These are phyloP conservation scores for Alcedo quadribrachys DNA, from an alignment of 2,797 vertebrate genomes.

Conservation along the genomic window DNA sequence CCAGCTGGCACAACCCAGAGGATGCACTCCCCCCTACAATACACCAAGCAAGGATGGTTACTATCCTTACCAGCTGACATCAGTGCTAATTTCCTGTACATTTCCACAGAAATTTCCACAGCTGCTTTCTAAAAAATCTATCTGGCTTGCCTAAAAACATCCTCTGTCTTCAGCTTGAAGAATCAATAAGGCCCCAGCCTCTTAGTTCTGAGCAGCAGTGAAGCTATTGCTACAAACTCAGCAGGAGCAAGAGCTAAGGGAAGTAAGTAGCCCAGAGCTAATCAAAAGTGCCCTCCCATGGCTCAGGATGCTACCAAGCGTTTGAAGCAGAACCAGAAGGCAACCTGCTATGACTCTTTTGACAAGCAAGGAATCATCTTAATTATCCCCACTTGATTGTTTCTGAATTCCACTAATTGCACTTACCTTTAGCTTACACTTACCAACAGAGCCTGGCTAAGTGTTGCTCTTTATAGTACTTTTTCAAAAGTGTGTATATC, in stretches of 20 bases:
- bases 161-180: conserved; percentile 48
- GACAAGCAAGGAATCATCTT: conserved; percentile 34
- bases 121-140: conserved; percentile 37
- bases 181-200: conserved; percentile 53
- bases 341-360: not conserved
- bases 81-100: conserved; percentile 52
- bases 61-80: conserved; percentile 34
- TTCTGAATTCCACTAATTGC: conserved; percentile 24
- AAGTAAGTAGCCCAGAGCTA: conserved; percentile 50
- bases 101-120: not conserved
- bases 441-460: not conserved
- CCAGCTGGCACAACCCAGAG: not conserved
- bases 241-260: conserved; percentile 47
- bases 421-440: conserved; percentile 34
- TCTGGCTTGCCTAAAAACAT: conserved; percentile 55
- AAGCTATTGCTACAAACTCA: conserved; percentile 37
- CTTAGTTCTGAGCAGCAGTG: conserved; percentile 25
- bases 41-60: not conserved
- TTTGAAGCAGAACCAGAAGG: conserved; percentile 41
- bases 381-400: conserved; percentile 35
- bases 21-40: not conserved
- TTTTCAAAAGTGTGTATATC: not conserved
- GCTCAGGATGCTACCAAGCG: conserved; percentile 53
- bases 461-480: not conserved
- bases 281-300: conserved; percentile 61